Evolutionary conservation across 2,888 invertebrate genomes (phyloP).

Genomic region (Eupeodes luniger): DNA sequence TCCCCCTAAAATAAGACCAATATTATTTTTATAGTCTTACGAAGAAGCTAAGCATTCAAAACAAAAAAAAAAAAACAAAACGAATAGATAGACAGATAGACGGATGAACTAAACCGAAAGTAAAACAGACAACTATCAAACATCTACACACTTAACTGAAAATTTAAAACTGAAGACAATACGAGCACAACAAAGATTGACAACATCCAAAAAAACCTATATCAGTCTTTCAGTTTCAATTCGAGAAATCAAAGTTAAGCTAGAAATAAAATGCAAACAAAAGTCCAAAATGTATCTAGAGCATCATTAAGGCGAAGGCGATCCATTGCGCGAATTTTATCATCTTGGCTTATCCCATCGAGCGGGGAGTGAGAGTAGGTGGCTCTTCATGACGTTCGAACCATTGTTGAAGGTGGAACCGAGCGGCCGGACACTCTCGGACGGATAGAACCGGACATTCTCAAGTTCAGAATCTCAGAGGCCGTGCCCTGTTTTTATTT

Average conservation of each 20-base stretch:
- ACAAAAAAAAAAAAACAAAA: slow-evolving; percentile 39
- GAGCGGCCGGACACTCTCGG: background rate
- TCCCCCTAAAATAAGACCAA: slow-evolving; percentile 28
- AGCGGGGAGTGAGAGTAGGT: slow-evolving; percentile 62
- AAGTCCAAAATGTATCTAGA: slow-evolving; percentile 27
- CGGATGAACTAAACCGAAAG: slow-evolving; percentile 61
- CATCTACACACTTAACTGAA: slow-evolving; percentile 16
- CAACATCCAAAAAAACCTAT: slow-evolving; percentile 39
- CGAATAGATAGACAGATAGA: slow-evolving; percentile 68
- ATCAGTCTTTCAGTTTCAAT: slow-evolving; percentile 9
- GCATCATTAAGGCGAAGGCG: slow-evolving; percentile 72
- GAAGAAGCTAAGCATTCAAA: slow-evolving; percentile 21
- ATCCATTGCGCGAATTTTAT: slow-evolving; percentile 70
- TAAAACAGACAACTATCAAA: slow-evolving; percentile 51
- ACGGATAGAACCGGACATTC: slow-evolving; percentile 12
- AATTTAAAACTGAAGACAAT: slow-evolving; percentile 11
- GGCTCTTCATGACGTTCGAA: slow-evolving; percentile 58
- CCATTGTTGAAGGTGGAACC: slow-evolving; percentile 58
- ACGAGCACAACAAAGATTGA: slow-evolving; percentile 29
- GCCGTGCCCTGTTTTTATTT: slow-evolving; percentile 47
- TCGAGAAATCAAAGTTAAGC: background rate
- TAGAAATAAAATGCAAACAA: background rate
- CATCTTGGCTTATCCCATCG: slow-evolving; percentile 40
- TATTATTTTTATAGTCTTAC: slow-evolving; percentile 43
- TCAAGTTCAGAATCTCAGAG: slow-evolving; percentile 9